A percentile compares a stretch with the other conserved stretches of the same genome.
Conservation (phyloP, 2,888 invertebrate genomes). For the Sinopyrophorus schimmeli region DNA sequence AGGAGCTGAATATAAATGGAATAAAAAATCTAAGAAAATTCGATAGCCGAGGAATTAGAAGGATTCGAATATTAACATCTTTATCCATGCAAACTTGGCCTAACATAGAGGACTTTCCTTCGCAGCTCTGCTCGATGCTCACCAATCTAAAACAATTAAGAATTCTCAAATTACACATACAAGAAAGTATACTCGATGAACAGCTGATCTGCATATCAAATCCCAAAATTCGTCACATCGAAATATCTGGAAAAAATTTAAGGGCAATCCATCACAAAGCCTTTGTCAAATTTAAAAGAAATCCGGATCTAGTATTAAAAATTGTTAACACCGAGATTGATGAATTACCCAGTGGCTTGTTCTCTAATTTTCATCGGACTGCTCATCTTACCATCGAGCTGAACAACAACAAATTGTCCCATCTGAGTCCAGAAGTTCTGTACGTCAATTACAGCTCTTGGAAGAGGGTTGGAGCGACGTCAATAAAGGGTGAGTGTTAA, state of each 20-base stretch:
- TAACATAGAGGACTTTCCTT: constrained; percentile 64
- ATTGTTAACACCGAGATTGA: constrained; percentile 78
- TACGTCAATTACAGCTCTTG: constrained; percentile 85
- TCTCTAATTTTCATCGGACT: constrained; percentile 75
- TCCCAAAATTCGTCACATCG: constrained; percentile 73
- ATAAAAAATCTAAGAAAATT: constrained; percentile 73
- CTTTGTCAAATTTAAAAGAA: constrained; percentile 72
- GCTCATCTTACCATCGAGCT: constrained; percentile 82
- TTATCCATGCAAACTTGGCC: constrained; percentile 76
- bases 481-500: constrained; percentile 70
- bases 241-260: constrained; percentile 76
- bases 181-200: constrained; percentile 72
- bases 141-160: constrained; percentile 73
- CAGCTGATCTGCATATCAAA: constrained; percentile 78
- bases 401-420: constrained; percentile 77
- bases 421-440: constrained; percentile 80
- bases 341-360: constrained; percentile 78
- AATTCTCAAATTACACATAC: constrained; percentile 75
- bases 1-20: constrained; percentile 74
- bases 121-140: constrained; percentile 71
- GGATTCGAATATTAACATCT: constrained; percentile 71
- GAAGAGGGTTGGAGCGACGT: constrained; percentile 85
- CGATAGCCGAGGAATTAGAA: constrained; percentile 74
- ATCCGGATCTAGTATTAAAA: constrained; percentile 75
- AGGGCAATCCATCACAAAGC: constrained; percentile 76